Evolutionary conservation across 1,140 invertebrate species (phyloP).

Genomic region (Zaprionus ghesquierei): DNA sequence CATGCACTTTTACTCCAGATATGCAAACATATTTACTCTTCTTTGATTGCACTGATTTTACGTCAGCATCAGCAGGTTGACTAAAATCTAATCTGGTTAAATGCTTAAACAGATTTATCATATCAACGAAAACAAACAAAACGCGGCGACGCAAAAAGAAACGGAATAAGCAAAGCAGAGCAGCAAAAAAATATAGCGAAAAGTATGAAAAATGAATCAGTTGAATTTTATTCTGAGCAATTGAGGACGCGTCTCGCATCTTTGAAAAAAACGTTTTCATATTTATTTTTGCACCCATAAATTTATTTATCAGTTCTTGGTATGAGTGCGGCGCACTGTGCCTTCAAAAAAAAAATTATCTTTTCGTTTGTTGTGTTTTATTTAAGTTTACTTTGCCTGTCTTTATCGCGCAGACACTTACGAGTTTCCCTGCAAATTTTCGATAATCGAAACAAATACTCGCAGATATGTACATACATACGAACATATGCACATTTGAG

Average conservation of each 20-base stretch:
- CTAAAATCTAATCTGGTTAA: conserved; percentile 63
- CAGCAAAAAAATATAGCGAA: not conserved
- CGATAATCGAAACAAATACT: conserved; percentile 4
- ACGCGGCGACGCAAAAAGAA: conserved; percentile 20
- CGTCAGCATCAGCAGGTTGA: conserved; percentile 41
- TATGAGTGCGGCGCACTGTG: not conserved
- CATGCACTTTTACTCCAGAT: not conserved
- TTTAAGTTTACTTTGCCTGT: conserved; percentile 19
- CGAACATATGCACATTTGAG: not conserved
- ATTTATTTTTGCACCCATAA: not conserved
- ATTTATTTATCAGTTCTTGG: conserved; percentile 12
- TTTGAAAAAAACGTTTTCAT: conserved; percentile 12
- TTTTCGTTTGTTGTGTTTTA: not conserved
- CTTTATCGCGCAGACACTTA: conserved; percentile 7
- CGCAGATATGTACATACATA: not conserved
- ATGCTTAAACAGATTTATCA: conserved; percentile 69
- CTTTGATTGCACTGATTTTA: conserved; percentile 7
- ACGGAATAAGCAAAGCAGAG: not conserved
- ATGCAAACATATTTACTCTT: conserved; percentile 13
- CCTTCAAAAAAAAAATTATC: not conserved
- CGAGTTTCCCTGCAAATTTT: conserved; percentile 13
- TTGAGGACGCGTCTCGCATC: conserved; percentile 29
- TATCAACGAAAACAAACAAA: conserved; percentile 53
- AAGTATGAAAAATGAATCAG: conserved; percentile 35
- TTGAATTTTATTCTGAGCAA: conserved; percentile 51